Evolutionary conservation across 2,113 vertebrate genomes (phyloP).

Genomic region (Saguinus imperator): DNA sequence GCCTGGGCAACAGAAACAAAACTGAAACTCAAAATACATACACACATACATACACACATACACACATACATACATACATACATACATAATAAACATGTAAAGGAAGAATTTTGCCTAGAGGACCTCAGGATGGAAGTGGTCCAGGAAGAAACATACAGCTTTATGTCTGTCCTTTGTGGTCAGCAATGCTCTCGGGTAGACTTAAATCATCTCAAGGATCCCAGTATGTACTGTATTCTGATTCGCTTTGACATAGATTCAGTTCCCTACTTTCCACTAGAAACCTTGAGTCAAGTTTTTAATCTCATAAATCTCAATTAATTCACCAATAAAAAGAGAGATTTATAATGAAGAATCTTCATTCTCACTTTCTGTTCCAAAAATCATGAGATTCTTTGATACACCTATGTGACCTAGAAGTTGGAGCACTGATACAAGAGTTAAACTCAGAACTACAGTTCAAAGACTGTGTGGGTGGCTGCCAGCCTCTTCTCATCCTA

Average conservation of each 20-base stretch:
- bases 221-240: background rate
- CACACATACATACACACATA: too few relatives aligned
- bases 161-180: background rate
- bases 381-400: background rate
- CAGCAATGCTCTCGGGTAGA: background rate
- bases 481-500: background rate
- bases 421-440: background rate
- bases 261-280: background rate
- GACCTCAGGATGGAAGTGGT: background rate
- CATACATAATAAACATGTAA: background rate
- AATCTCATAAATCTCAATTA: background rate
- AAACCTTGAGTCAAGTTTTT: background rate
- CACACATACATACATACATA: too few relatives aligned
- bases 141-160: background rate
- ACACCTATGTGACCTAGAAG: background rate
- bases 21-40: too few relatives aligned
- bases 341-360: background rate
- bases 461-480: fast-evolving
- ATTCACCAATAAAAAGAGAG: background rate
- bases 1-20: too few relatives aligned
- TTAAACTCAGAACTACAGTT: background rate
- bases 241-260: background rate
- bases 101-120: background rate
- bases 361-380: background rate
- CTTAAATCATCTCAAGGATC: background rate